Conservation (phyloP, 1,140 invertebrate species). For the Pissodes strobi region DNA sequence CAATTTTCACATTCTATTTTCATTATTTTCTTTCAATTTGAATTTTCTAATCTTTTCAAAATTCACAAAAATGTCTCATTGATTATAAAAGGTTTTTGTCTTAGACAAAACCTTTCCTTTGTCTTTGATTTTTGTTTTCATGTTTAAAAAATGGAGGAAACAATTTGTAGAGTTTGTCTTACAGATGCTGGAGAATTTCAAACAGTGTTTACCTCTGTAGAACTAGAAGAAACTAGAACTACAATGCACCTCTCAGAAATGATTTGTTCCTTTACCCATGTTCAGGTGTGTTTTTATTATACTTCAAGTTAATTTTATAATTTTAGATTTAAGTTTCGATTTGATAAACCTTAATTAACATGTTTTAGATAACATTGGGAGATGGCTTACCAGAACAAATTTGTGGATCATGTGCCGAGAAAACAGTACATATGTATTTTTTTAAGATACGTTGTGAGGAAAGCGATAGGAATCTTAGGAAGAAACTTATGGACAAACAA, state of each 20-base stretch:
- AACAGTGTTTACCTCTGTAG: conserved; percentile 46
- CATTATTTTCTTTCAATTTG: too few relatives aligned
- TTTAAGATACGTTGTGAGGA: conserved; percentile 69
- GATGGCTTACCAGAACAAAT: conserved; percentile 68
- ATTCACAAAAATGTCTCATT: conserved; percentile 40
- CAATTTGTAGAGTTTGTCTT: conserved; percentile 50
- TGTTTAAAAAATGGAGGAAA: conserved; percentile 49
- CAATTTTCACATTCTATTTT: too few relatives aligned
- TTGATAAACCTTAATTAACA: too few relatives aligned
- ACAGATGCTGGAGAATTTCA: conserved; percentile 48
- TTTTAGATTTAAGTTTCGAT: too few relatives aligned
- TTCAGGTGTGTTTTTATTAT: too few relatives aligned
- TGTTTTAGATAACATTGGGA: conserved; percentile 58
- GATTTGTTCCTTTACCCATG: conserved; percentile 61
- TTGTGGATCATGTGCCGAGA: conserved; percentile 64
- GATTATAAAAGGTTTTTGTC: conserved; percentile 45
- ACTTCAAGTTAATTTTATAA: too few relatives aligned
- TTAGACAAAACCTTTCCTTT: too few relatives aligned
- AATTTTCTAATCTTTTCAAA: too few relatives aligned
- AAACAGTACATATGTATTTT: conserved; percentile 65
- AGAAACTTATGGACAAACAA: conserved; percentile 52
- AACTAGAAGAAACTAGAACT: conserved; percentile 34
- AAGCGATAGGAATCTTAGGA: conserved; percentile 61
- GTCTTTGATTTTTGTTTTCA: conserved; percentile 18
- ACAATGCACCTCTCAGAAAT: conserved; percentile 57